Percentiles rank a stretch among this genome's conserved stretches.
Conservation (phyloP, 2,888 invertebrate genomes). For the Mythimna albipuncta region DNA sequence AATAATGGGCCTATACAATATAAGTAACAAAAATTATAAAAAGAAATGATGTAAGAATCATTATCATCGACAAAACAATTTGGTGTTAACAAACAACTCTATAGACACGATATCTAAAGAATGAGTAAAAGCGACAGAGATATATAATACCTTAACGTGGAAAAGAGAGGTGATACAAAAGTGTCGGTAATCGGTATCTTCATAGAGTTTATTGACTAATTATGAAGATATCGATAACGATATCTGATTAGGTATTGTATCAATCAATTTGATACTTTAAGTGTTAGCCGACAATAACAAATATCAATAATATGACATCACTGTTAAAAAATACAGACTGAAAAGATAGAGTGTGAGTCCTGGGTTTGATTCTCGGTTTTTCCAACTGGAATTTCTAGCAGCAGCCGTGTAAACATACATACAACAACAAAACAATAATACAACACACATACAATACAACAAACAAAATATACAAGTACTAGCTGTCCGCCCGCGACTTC, state of each 20-base stretch:
- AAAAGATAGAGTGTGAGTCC: neutral
- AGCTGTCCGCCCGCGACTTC: too few relatives aligned
- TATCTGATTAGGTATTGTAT: constrained; percentile 34
- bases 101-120: constrained; percentile 48
- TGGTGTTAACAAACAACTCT: constrained; percentile 43
- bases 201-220: constrained; percentile 39
- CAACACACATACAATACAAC: too few relatives aligned
- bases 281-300: neutral
- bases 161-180: constrained; percentile 40
- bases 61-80: constrained; percentile 27
- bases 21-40: constrained; percentile 13
- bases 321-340: neutral
- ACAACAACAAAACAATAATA: too few relatives aligned
- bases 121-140: constrained; percentile 35
- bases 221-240: constrained; percentile 34
- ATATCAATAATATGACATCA: constrained; percentile 2
- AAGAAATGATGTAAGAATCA: constrained; percentile 46
- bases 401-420: too few relatives aligned
- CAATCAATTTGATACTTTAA: constrained; percentile 23
- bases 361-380: neutral
- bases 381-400: too few relatives aligned
- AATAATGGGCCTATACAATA: neutral
- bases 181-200: constrained; percentile 23
- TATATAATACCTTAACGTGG: neutral
- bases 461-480: too few relatives aligned